phyloP scores from a whole-genome alignment of 2,888 invertebrate species.

The Acleris laterana region DNA sequence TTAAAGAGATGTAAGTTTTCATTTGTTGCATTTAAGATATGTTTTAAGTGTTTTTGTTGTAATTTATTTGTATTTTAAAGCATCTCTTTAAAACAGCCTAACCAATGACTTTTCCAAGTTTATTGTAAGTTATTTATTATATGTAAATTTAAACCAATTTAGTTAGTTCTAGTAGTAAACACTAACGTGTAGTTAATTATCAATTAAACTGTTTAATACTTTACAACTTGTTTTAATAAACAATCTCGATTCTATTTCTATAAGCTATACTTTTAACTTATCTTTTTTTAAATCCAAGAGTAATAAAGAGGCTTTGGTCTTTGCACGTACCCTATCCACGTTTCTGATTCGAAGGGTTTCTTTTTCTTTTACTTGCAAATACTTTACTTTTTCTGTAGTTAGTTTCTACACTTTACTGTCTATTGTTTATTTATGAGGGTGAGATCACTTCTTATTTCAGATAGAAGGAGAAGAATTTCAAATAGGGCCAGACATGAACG shows the following conservation, averaged over 20 bases:
- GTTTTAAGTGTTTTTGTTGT: slow-evolving; percentile 36
- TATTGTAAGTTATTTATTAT: slow-evolving; percentile 6
- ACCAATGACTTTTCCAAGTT: slow-evolving; percentile 43
- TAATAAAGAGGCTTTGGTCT: slow-evolving; percentile 83
- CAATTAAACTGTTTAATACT: slow-evolving; percentile 64
- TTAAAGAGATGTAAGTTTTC: slow-evolving; percentile 58
- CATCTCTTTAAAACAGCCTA: slow-evolving; percentile 61
- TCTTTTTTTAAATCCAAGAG: slow-evolving; percentile 59
- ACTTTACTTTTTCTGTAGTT: slow-evolving; percentile 37
- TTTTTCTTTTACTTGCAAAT: slow-evolving; percentile 21
- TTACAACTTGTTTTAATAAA: slow-evolving; percentile 69
- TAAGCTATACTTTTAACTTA: slow-evolving; percentile 49
- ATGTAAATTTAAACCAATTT: slow-evolving; percentile 53
- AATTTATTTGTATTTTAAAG: slow-evolving; percentile 26
- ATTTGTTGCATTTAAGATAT: slow-evolving; percentile 37
- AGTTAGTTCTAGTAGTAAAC: slow-evolving; percentile 55
- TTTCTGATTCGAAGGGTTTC: slow-evolving; percentile 17
- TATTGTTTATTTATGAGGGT: slow-evolving; percentile 79
- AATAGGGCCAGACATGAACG: slow-evolving; percentile 80
- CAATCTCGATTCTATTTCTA: slow-evolving; percentile 45
- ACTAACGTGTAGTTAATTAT: slow-evolving; percentile 58
- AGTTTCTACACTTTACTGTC: slow-evolving; percentile 48
- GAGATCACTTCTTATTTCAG: slow-evolving; percentile 84
- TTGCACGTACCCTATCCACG: slow-evolving; percentile 60
- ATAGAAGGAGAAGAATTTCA: slow-evolving; percentile 82